These are phyloP conservation scores for Eucidaris tribuloides DNA, from an alignment of 35 echinoderm and acorn worm genomes.

Conservation along the genomic window DNA sequence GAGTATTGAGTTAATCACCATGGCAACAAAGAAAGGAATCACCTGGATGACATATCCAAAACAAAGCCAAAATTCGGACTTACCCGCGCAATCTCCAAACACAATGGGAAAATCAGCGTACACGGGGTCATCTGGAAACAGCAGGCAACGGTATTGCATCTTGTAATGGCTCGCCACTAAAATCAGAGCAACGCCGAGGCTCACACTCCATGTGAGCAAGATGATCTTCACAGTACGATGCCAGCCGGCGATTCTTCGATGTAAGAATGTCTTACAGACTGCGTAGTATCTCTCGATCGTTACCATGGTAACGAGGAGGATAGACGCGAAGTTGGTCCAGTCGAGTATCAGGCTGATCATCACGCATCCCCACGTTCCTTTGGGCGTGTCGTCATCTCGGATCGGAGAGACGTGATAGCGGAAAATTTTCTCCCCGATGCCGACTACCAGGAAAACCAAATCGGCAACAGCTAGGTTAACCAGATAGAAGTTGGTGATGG, in stretches of 20 bases:
- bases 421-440: conserved; percentile 59
- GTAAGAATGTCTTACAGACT: conserved; percentile 55
- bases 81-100: conserved; percentile 16
- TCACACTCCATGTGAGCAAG: conserved; percentile 32
- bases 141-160: not conserved
- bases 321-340: conserved; percentile 45
- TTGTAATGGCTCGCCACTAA: conserved; percentile 48
- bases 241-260: conserved; percentile 30
- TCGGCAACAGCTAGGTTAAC: conserved; percentile 65
- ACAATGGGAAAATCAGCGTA: conserved; percentile 22
- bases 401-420: conserved; percentile 41
- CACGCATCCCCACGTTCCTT: conserved; percentile 34
- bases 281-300: conserved; percentile 70
- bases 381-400: conserved; percentile 15
- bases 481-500: conserved; percentile 63
- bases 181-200: conserved; percentile 12
- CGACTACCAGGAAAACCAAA: conserved; percentile 29
- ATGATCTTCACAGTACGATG: conserved; percentile 25
- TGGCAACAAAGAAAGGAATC: conserved; percentile 61
- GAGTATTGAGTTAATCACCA: conserved; percentile 42
- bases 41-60: conserved; percentile 31
- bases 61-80: not conserved
- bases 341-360: conserved; percentile 13
- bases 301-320: conserved; percentile 55
- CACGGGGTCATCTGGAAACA: conserved; percentile 8